Evolutionary conservation across 92 coral and sea anemone species (phyloP).

Genomic region (Blastomussa wellsi): DNA sequence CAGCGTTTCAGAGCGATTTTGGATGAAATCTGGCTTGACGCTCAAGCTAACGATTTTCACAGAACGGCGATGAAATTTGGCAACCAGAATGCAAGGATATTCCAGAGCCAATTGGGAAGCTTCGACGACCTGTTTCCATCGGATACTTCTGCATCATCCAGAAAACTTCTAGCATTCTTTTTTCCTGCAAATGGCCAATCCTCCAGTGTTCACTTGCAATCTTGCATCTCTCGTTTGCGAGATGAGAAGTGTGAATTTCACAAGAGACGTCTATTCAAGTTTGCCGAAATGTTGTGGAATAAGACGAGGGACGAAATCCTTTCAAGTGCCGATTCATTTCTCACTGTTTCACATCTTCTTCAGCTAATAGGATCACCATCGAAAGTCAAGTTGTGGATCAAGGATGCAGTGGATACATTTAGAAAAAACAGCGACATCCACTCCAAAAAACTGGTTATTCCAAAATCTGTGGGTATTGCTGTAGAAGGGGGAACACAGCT

Average conservation of each 20-base stretch:
- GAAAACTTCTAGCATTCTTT: slow-evolving; percentile 7
- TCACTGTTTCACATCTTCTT: slow-evolving; percentile 63
- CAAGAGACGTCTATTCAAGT: slow-evolving; percentile 24
- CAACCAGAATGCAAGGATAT: background rate
- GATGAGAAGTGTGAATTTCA: slow-evolving; percentile 23
- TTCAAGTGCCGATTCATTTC: slow-evolving; percentile 57
- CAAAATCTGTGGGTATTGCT: slow-evolving; percentile 5
- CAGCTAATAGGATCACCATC: slow-evolving; percentile 47
- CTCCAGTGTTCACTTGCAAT: background rate
- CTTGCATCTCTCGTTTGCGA: slow-evolving; percentile 6
- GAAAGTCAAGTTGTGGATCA: slow-evolving; percentile 39
- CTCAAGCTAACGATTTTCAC: slow-evolving; percentile 36
- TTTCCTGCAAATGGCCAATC: slow-evolving; percentile 33
- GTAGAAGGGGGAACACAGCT: slow-evolving; percentile 42
- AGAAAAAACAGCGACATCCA: slow-evolving; percentile 7
- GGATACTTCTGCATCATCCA: background rate
- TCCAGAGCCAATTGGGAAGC: background rate
- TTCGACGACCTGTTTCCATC: background rate
- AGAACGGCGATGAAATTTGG: background rate
- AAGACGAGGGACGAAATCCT: slow-evolving; percentile 41
- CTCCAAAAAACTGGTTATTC: background rate
- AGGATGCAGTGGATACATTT: slow-evolving; percentile 54
- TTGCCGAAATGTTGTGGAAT: slow-evolving; percentile 52
- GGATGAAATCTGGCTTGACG: slow-evolving; percentile 50
- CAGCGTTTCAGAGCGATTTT: slow-evolving; percentile 44